A percentile compares a stretch with the other conserved stretches of the same genome.
These are phyloP conservation scores for Elephas maximus DNA, from an alignment of 2,113 vertebrate genomes.

Conservation along the genomic window DNA sequence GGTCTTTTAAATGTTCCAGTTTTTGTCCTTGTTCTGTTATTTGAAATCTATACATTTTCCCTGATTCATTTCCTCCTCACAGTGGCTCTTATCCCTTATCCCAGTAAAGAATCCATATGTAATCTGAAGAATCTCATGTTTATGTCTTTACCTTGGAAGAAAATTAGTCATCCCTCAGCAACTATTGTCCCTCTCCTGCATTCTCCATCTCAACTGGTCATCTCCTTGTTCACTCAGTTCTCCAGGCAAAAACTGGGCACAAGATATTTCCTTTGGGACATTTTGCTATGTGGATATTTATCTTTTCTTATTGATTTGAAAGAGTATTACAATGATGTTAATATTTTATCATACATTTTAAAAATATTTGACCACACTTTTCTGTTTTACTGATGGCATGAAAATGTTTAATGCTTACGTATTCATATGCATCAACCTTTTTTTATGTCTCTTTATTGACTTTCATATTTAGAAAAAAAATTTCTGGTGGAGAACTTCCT, in stretches of 20 bases:
- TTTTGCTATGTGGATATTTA: background rate
- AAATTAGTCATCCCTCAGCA: background rate
- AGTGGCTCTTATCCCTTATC: background rate
- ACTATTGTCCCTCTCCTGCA: background rate
- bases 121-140: background rate
- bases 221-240: background rate
- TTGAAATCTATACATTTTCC: background rate
- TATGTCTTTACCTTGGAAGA: background rate
- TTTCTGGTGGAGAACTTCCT: background rate
- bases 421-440: background rate
- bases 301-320: background rate
- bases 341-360: background rate
- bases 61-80: background rate
- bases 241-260: background rate
- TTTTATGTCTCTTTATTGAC: background rate
- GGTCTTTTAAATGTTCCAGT: rapidly evolving
- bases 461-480: background rate
- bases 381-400: background rate
- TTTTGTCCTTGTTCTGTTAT: background rate
- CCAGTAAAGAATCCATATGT: background rate
- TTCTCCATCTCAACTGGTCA: background rate
- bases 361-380: background rate
- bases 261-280: background rate
- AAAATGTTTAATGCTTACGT: background rate
- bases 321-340: background rate